A percentile compares a stretch with the other conserved stretches of the same genome.
These are phyloP conservation scores for Lota lota DNA, from an alignment of 2,113 vertebrate species.

Conservation along the genomic window DNA sequence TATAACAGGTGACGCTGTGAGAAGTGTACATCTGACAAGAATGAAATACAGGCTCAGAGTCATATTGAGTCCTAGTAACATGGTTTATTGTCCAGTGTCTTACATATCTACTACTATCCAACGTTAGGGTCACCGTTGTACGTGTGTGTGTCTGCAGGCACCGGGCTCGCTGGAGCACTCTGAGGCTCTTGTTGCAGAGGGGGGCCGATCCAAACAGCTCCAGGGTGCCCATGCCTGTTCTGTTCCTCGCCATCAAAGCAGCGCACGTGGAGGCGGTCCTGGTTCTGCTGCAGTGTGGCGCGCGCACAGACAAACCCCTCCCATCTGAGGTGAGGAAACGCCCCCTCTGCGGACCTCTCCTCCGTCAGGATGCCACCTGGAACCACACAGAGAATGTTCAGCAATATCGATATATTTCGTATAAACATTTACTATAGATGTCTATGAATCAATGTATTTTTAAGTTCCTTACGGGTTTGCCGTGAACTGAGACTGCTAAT, in stretches of 20 bases:
- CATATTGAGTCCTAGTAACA: no score
- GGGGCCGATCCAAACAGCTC: constrained; percentile 82
- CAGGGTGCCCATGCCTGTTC: constrained; percentile 70
- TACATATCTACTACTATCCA: background rate
- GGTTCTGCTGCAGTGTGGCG: constrained; percentile 75
- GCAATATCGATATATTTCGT: background rate
- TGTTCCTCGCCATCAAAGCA: constrained; percentile 82
- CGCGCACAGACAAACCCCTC: constrained; percentile 74
- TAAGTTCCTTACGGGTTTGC: no score
- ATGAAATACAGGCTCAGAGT: no score
- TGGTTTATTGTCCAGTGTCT: no score
- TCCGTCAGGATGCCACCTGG: background rate
- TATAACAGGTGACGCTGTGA: no score
- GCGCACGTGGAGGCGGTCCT: constrained; percentile 71
- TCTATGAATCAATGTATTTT: no score
- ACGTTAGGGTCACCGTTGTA: background rate
- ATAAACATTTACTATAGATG: no score
- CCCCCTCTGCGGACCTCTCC: background rate
- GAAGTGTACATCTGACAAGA: no score
- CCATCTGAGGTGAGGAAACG: constrained; percentile 63
- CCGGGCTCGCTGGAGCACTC: constrained; percentile 73
- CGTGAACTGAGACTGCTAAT: no score
- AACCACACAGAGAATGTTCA: background rate
- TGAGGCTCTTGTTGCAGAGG: constrained; percentile 74
- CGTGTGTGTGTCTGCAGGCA: constrained; percentile 4